These are phyloP conservation scores for Lasioglossum pauxillum DNA, from an alignment of 2,888 invertebrate species.

Conservation along the genomic window DNA sequence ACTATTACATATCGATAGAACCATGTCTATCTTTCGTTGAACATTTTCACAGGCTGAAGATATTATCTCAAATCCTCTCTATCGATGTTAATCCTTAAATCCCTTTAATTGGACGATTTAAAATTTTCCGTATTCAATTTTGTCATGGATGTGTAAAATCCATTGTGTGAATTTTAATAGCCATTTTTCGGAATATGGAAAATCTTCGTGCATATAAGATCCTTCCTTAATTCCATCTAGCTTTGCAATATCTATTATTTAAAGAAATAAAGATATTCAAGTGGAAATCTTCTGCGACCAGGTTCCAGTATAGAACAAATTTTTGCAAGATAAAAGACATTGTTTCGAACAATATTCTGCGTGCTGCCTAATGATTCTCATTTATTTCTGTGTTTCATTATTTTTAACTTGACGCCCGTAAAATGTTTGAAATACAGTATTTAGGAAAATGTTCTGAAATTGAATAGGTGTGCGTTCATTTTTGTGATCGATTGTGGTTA, in stretches of 20 bases:
- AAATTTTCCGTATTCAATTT: background rate
- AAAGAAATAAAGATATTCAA: background rate
- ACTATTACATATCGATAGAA: background rate
- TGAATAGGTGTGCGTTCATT: too few relatives aligned
- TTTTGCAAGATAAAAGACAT: background rate
- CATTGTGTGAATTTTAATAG: background rate
- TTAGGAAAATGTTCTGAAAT: too few relatives aligned
- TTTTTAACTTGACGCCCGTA: too few relatives aligned
- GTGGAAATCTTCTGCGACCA: background rate
- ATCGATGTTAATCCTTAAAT: background rate
- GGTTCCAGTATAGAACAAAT: background rate
- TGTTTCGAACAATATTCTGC: background rate
- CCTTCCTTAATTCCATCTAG: background rate
- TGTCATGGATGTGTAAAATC: background rate
- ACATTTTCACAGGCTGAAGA: too few relatives aligned
- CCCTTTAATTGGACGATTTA: background rate
- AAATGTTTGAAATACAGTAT: too few relatives aligned
- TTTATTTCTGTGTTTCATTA: background rate
- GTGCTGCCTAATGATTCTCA: too few relatives aligned
- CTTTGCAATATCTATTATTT: background rate
- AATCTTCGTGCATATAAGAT: background rate
- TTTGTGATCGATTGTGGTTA: too few relatives aligned
- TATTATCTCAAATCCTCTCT: background rate
- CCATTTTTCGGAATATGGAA: background rate
- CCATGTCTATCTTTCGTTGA: background rate